These are phyloP conservation scores for Hippopotamyrus pictus DNA, from an alignment of 2,797 vertebrate genomes.

Conservation along the genomic window DNA sequence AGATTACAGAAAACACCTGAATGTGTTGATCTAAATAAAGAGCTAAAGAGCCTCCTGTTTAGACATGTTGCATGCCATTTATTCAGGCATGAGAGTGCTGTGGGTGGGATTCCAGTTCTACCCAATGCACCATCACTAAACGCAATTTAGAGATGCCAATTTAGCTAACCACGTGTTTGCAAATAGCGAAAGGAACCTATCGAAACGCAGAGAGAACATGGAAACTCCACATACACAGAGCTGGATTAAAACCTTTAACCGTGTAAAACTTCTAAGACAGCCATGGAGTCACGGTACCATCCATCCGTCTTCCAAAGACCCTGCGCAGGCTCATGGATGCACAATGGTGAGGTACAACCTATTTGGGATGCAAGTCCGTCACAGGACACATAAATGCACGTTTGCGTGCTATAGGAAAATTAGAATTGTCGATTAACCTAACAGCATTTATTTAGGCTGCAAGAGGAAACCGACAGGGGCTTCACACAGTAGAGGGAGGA, in stretches of 20 bases:
- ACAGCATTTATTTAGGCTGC: not conserved
- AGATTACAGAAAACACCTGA: constrained; percentile 36
- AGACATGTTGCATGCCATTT: constrained; percentile 22
- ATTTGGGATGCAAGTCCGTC: not conserved
- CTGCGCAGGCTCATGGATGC: not conserved
- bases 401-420: not conserved
- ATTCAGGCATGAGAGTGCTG: not conserved
- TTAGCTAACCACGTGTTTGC: not conserved
- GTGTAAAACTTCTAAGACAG: not conserved
- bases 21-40: constrained; percentile 45
- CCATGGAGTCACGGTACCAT: not conserved
- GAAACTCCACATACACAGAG: not conserved
- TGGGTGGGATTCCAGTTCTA: not conserved
- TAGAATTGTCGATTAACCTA: not conserved
- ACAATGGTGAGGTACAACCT: not conserved
- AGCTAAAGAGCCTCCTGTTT: constrained; percentile 54
- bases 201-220: not conserved
- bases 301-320: not conserved
- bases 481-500: not conserved
- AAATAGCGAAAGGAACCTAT: not conserved
- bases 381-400: not conserved
- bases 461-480: not conserved
- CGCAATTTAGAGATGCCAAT: not conserved
- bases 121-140: not conserved
- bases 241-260: not conserved